These are phyloP conservation scores for Ditula angustiorana DNA, from an alignment of 2,888 invertebrate genomes.

Conservation along the genomic window DNA sequence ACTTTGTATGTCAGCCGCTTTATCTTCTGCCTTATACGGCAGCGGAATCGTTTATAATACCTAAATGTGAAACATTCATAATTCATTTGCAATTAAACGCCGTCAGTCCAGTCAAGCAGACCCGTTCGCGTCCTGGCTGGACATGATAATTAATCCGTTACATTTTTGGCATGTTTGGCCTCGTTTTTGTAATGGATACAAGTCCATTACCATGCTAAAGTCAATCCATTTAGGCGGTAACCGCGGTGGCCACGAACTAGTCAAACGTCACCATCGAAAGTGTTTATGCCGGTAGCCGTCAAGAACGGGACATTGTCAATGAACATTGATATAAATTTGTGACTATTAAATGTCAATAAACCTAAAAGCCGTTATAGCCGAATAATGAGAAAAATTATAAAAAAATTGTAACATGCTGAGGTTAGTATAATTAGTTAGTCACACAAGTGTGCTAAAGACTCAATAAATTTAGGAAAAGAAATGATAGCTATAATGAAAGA, in stretches of 20 bases:
- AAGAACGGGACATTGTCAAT: no score
- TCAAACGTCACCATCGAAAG: background rate
- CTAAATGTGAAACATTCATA: slow-evolving; percentile 74
- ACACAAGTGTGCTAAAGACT: no score
- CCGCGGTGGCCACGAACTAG: background rate
- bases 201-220: background rate
- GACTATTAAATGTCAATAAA: no score
- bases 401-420: no score
- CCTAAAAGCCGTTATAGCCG: no score
- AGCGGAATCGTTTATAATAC: slow-evolving; percentile 18
- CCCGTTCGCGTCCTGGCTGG: slow-evolving; percentile 43
- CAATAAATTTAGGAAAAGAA: no score
- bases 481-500: no score
- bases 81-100: slow-evolving; percentile 76
- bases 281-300: background rate
- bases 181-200: slow-evolving; percentile 12
- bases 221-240: background rate
- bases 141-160: slow-evolving; percentile 26
- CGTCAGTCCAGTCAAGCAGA: slow-evolving; percentile 42
- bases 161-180: slow-evolving; percentile 26
- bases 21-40: slow-evolving; percentile 42
- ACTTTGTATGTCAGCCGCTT: slow-evolving; percentile 35
- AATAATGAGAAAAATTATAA: no score
- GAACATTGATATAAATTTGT: no score
- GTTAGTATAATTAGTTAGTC: no score